Evolutionary conservation across 2,888 invertebrate species (phyloP), one percentile per base, ranked within the genome.

Genomic region (Exocentrus adspersus): DNA sequence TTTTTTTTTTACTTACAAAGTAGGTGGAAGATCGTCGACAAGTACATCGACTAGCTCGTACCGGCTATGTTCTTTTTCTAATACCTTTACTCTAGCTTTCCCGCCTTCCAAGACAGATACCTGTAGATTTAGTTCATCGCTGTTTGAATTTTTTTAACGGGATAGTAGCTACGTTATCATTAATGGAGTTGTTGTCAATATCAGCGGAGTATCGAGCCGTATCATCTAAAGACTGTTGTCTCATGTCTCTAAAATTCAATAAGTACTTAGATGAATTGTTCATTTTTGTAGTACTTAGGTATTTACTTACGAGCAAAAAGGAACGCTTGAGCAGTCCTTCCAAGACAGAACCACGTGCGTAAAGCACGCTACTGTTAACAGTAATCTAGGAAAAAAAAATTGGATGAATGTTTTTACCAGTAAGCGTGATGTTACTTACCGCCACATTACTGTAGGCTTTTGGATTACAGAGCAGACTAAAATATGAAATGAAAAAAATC

Each of bases 221-320:
- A 12, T 28, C 17, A 19, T 60, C 10, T 28, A 52, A 5, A 17
- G 14, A 21, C 28, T 52, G 37, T 30, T 60, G 1, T 30, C 60
- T 41, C 16, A 52, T 30, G 17, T n/a, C 32, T n/a, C 60, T 51
- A 45, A 43, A 37, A 37, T 37, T 2, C 1, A 24, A 7, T 24
- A 24, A 24, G 7, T 7, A n/a, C n/a, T n/a, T n/a, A n/a, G n/a
- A n/a, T n/a, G n/a, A n/a, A n/a, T n/a, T n/a, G n/a, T n/a, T n/a
- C n/a, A n/a, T n/a, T n/a, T n/a, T n/a, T n/a, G n/a, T n/a, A n/a
- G 7, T 28, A 28, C 28, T 7, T 28, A 3, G 28, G 28, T 6
- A 1, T 50, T 20, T 54, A 54, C 56, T 57, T 57, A 57, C 56
- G 56, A 2, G n/a, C 56, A 57, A 32, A 57, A 57, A 10, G 56